Conservation (phyloP, 2,888 invertebrate species). For the Lepidonotus clava region DNA sequence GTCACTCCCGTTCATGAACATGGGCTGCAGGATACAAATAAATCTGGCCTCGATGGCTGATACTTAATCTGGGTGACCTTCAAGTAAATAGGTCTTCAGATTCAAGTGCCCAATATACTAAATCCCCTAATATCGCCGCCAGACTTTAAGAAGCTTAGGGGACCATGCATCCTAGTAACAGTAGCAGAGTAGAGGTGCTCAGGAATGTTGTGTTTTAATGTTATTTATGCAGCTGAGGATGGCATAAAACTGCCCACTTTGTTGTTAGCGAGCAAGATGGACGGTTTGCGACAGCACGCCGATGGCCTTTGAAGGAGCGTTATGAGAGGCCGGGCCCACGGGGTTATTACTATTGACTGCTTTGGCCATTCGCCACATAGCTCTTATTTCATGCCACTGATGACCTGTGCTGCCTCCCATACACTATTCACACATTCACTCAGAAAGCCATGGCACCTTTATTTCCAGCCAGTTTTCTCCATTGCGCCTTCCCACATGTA, state of each 20-base stretch:
- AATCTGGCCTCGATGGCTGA: too few species aligned
- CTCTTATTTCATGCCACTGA: neutral
- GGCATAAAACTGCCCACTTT: neutral
- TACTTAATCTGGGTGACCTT: too few species aligned
- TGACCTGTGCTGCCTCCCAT: neutral
- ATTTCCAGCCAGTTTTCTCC: too few species aligned
- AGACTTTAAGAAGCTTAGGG: neutral
- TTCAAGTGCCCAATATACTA: neutral
- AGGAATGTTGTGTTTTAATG: conserved; percentile 9
- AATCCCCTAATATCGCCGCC: neutral
- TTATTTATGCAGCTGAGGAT: neutral
- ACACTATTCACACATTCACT: too few species aligned
- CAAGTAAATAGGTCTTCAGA: too few species aligned
- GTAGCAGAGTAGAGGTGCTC: neutral
- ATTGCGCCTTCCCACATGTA: too few species aligned
- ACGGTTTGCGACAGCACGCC: neutral
- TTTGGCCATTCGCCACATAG: neutral
- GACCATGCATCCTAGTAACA: neutral
- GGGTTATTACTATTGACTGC: conserved; percentile 16
- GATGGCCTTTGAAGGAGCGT: neutral
- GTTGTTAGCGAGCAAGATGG: neutral
- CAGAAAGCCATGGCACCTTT: too few species aligned
- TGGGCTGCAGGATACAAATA: too few species aligned
- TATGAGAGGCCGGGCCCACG: neutral
- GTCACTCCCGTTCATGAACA: too few species aligned